These are phyloP conservation scores for Huso huso DNA, from an alignment of 2,797 vertebrate genomes.

Conservation along the genomic window DNA sequence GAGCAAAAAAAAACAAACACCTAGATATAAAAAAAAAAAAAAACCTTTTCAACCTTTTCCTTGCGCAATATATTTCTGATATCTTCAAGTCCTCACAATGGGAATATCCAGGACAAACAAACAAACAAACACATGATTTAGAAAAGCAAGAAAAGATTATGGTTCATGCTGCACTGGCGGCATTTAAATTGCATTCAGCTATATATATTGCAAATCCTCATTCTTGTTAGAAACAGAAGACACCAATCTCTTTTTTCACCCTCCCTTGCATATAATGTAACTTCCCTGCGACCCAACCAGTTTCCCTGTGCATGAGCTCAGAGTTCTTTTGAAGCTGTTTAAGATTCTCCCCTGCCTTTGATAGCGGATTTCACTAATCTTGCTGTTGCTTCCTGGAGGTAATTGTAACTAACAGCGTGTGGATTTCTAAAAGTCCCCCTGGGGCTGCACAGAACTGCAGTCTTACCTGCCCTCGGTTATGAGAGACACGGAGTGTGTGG, in stretches of 20 bases:
- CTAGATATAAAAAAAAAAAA: too few relatives aligned
- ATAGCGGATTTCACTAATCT: not conserved
- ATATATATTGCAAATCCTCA: not conserved
- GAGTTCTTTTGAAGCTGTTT: not conserved
- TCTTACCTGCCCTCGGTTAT: not conserved
- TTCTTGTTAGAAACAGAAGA: too few relatives aligned
- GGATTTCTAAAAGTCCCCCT: not conserved
- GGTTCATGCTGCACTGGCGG: too few relatives aligned
- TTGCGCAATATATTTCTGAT: too few relatives aligned
- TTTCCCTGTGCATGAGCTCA: not conserved
- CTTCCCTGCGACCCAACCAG: not conserved
- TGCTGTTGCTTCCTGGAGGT: not conserved
- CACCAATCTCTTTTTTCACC: too few relatives aligned
- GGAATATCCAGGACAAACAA: too few relatives aligned
- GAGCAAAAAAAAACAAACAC: too few relatives aligned
- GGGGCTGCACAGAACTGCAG: not conserved
- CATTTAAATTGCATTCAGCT: too few relatives aligned
- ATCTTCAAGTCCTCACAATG: too few relatives aligned
- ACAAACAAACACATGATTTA: too few relatives aligned
- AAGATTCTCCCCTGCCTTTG: not conserved
- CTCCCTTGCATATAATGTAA: not conserved
- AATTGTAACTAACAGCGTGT: constrained; percentile 1
- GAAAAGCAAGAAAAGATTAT: too few relatives aligned
- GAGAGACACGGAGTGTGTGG: not conserved
- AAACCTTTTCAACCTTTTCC: too few relatives aligned